phyloP scores from a whole-genome alignment of 2,797 vertebrate genomes.

The Argya squamiceps region DNA sequence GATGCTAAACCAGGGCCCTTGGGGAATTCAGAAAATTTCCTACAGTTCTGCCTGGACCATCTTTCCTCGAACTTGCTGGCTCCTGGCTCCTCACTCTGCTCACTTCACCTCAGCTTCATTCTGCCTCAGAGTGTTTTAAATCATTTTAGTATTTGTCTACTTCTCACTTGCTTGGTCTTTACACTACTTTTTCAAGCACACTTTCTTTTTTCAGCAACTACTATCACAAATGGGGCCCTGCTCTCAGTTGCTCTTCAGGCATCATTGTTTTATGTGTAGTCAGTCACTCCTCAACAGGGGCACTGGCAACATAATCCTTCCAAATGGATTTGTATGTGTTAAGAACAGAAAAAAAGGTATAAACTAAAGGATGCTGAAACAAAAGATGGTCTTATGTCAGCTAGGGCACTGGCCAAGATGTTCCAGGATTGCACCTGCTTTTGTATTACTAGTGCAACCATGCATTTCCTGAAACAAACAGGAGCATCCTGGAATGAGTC shows the following conservation, averaged over 20 bases:
- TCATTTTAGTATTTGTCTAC: not conserved
- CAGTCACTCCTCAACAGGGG: not conserved
- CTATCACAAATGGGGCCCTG: not conserved
- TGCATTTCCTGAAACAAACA: not conserved
- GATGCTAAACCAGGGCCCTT: not conserved
- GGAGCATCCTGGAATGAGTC: not conserved
- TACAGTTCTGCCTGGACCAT: not conserved
- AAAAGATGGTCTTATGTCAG: not conserved
- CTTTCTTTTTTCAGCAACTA: not conserved
- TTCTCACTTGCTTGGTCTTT: not conserved
- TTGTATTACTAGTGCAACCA: not conserved
- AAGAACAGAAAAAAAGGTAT: not conserved
- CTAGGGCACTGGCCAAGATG: not conserved
- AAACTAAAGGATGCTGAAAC: not conserved
- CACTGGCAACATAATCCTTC: not conserved
- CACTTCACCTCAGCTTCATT: not conserved
- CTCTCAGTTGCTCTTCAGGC: not conserved
- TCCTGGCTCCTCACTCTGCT: not conserved
- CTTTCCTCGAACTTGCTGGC: not conserved
- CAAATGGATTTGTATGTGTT: not conserved
- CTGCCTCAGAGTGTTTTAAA: not conserved
- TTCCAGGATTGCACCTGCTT: not conserved
- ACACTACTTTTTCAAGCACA: not conserved
- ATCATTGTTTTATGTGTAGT: not conserved
- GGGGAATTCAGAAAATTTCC: not conserved